phyloP scores from a whole-genome alignment of 1,140 invertebrate genomes.

The Sycophila sp. region DNA sequence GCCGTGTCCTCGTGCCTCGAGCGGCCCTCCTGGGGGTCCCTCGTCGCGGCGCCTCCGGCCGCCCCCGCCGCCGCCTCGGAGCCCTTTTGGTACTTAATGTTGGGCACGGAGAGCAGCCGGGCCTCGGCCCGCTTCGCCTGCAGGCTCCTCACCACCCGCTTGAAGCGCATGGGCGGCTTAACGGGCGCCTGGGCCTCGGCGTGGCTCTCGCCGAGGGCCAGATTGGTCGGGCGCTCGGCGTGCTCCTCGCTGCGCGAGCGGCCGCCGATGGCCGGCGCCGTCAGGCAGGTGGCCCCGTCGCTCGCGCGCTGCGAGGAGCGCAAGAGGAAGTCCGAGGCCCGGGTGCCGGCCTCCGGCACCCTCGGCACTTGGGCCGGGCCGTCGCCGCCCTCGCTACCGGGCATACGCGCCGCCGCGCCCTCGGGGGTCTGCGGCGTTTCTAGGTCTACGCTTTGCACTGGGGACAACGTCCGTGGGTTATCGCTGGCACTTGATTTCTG shows the following conservation, averaged over 20 bases:
- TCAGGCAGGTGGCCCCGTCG: background rate
- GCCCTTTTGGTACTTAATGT: conserved; percentile 74
- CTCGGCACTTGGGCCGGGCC: background rate
- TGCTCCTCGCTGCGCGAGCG: background rate
- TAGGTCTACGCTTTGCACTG: conserved; percentile 52
- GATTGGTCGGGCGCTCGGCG: conserved; percentile 67
- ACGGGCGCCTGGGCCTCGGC: background rate
- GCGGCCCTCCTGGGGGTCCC: background rate
- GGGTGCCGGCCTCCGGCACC: background rate
- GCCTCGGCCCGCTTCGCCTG: conserved; percentile 67
- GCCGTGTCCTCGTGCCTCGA: conserved; percentile 40
- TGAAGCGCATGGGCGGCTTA: conserved; percentile 63
- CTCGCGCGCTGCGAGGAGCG: too few species aligned
- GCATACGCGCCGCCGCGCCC: background rate
- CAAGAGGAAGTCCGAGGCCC: conserved; percentile 4
- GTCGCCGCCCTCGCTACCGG: background rate
- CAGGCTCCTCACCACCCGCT: conserved; percentile 68
- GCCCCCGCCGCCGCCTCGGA: conserved; percentile 59
- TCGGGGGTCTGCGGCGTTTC: conserved; percentile 44
- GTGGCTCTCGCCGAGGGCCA: conserved; percentile 62
- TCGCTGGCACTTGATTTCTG: conserved; percentile 52
- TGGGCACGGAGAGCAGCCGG: conserved; percentile 79
- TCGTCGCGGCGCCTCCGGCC: conserved; percentile 47
- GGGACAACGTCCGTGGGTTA: conserved; percentile 55
- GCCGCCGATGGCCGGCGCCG: background rate